Evolutionary conservation across 2,113 vertebrate species (phyloP).

Genomic region (Zosterops japonicus): DNA sequence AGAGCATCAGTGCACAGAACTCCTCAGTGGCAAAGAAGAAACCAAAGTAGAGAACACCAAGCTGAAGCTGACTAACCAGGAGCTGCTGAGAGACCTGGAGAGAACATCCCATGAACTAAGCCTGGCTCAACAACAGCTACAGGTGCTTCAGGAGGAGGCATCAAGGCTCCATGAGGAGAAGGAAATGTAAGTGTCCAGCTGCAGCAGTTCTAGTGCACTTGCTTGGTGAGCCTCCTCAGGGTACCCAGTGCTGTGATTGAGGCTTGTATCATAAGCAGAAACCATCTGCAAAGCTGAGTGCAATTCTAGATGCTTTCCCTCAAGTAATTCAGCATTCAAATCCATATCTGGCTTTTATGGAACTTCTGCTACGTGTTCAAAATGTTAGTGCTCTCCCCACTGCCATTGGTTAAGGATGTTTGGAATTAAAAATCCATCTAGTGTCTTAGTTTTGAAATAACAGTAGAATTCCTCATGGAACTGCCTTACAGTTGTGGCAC

Average conservation of each 20-base stretch:
- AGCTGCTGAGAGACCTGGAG: slow-evolving; percentile 82
- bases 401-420: neutral
- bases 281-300: neutral
- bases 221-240: neutral
- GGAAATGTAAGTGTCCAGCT: slow-evolving; percentile 80
- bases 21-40: slow-evolving; percentile 84
- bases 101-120: slow-evolving; percentile 79
- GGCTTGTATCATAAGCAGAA: neutral
- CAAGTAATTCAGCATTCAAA: neutral
- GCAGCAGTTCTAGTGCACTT: neutral
- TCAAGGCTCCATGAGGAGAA: slow-evolving; percentile 83
- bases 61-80: slow-evolving; percentile 86
- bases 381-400: neutral
- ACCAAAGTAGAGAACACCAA: slow-evolving; percentile 86
- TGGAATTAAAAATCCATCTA: neutral
- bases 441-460: neutral
- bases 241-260: neutral
- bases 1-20: slow-evolving; percentile 82
- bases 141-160: slow-evolving; percentile 82
- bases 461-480: neutral
- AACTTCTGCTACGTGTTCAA: neutral
- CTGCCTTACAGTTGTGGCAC: neutral
- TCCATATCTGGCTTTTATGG: neutral
- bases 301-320: neutral
- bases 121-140: slow-evolving; percentile 84